Percentiles rank a stretch among this genome's conserved stretches.
phyloP scores from a whole-genome alignment of 37 sponge, comb jelly and placozoan species.

The Spongilla lacustris region DNA sequence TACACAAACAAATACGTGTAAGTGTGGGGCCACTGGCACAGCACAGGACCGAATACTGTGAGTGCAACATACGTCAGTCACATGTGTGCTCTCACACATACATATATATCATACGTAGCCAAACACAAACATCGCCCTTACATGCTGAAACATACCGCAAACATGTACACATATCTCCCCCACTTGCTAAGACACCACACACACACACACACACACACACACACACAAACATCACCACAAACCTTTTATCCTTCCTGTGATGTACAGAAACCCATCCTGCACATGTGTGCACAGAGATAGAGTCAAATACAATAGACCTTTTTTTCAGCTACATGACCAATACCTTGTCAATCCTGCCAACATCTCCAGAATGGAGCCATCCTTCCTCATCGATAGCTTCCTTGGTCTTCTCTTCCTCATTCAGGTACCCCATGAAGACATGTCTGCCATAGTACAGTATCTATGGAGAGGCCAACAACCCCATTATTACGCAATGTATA shows the following conservation, averaged over 20 bases:
- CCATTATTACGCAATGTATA: too few relatives aligned
- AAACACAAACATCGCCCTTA: too few relatives aligned
- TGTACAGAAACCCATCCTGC: conserved; percentile 63
- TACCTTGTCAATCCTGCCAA: conserved; percentile 76
- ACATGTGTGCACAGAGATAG: background rate
- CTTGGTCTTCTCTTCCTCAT: conserved; percentile 85
- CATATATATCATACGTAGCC: too few relatives aligned
- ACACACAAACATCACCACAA: too few relatives aligned
- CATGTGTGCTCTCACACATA: too few relatives aligned
- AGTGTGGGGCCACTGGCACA: too few relatives aligned
- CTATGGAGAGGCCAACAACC: conserved; percentile 48
- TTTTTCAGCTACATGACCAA: background rate
- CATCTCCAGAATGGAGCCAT: conserved; percentile 95
- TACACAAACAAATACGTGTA: too few relatives aligned
- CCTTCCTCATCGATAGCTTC: conserved; percentile 87
- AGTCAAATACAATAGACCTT: background rate
- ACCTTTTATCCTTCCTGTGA: conserved; percentile 85
- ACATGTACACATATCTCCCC: too few relatives aligned
- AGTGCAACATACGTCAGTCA: too few relatives aligned
- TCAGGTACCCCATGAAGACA: conserved; percentile 95
- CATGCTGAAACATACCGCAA: too few relatives aligned
- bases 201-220: background rate
- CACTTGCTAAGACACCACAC: too few relatives aligned
- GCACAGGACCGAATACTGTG: too few relatives aligned
- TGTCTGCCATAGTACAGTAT: conserved; percentile 81